A percentile compares a stretch with the other conserved stretches of the same genome.
phyloP scores from a whole-genome alignment of 2,113 vertebrate species.

The Camelus bactrianus region DNA sequence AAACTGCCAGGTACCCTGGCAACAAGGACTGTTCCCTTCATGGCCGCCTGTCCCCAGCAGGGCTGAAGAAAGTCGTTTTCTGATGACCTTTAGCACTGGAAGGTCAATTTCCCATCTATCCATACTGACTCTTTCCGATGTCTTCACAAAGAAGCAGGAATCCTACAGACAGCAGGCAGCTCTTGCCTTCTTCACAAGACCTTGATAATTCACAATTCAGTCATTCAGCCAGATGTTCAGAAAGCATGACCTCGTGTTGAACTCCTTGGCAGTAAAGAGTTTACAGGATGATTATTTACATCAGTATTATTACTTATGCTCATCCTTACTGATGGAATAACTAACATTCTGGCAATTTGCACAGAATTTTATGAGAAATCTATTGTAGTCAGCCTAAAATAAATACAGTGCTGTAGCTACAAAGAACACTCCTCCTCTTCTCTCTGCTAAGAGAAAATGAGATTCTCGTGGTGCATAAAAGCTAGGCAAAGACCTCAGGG shows the following conservation, averaged over 20 bases:
- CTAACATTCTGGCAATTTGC: slow-evolving; percentile 70
- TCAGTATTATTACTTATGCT: slow-evolving; percentile 73
- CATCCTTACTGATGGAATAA: slow-evolving; percentile 65
- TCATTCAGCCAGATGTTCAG: slow-evolving; percentile 78
- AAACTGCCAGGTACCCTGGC: background rate
- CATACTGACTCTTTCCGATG: background rate
- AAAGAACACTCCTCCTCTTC: background rate
- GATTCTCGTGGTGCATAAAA: background rate
- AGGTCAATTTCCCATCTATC: slow-evolving; percentile 41
- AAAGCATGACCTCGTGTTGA: slow-evolving; percentile 71
- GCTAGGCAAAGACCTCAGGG: background rate
- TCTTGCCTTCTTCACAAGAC: slow-evolving; percentile 64
- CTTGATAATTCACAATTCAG: slow-evolving; percentile 75
- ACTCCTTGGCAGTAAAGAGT: slow-evolving; percentile 71
- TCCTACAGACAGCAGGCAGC: slow-evolving; percentile 63
- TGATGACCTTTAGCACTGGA: background rate
- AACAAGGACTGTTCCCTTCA: background rate
- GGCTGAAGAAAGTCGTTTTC: background rate
- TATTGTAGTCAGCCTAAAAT: slow-evolving; percentile 54
- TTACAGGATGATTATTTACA: slow-evolving; percentile 82
- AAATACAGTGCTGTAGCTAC: background rate
- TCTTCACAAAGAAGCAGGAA: slow-evolving; percentile 53
- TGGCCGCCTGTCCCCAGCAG: background rate
- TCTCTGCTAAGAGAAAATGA: slow-evolving; percentile 49
- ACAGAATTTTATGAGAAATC: slow-evolving; percentile 67